Evolutionary conservation across 2,113 vertebrate species (phyloP), one percentile per base, ranked within the genome.

Genomic region (Leptosomus discolor): DNA sequence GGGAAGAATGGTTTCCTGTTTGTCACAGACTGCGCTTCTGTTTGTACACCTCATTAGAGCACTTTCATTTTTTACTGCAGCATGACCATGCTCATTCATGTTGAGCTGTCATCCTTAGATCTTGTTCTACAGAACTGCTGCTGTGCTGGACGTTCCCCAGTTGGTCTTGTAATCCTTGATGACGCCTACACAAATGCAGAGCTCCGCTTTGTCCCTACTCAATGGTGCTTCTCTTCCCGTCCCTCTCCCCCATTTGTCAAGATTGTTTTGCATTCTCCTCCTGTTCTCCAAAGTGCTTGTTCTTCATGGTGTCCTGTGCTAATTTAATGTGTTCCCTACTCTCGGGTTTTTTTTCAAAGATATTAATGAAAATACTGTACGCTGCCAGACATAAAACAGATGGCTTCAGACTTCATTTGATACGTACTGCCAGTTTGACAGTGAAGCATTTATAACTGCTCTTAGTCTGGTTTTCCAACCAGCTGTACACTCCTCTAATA

Each of bases 401-500:
- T 97, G 96, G 96, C 81, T 96, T 94, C 92, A 97, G 93, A 96
- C 94, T 96, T 93, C 92, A 91, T 96, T 97, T 92, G 96, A 96
- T 94, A 93, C 2, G 2, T 95, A 85, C 90, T 85, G 87, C 96
- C 88, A 91, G 85, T 92, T 93, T 92, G 92, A 96, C 93, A 92
- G 96, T n/a, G 78, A 93, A 94, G 94, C 96, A 96, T 94, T 96
- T 94, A 88, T 93, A 95, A 90, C 87, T 88, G 84, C 93, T 95
- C 81, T 96, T 95, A 92, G 92, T 88, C 87, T 97, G 87, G 61
- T 88, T 97, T 97, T 88, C 87, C 81, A 90, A 82, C 81, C 94
- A 95, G 90, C 90, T 91, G 93, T 92, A 94, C 27, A 5, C 57
- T 94, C 61, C 53, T 75, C 69, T 95, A 88, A 93, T 85, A 94